Evolutionary conservation across 2,797 vertebrate species (phyloP).

Genomic region (Bovichtus diacanthus): DNA sequence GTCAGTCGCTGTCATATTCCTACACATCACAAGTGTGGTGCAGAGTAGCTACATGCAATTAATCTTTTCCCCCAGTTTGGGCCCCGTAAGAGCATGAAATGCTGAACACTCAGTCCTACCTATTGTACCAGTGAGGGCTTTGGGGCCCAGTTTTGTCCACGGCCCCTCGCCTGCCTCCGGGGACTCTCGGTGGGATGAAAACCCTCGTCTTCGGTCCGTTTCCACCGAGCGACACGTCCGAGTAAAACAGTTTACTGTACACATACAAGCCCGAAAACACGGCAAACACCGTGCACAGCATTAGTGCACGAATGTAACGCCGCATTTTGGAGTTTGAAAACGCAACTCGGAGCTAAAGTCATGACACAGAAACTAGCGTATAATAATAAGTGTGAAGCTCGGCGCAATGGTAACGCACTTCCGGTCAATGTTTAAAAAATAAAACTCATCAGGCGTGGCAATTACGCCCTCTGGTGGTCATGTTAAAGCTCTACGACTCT

Average conservation of each 20-base stretch:
- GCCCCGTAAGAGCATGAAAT: not conserved
- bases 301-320: conserved; percentile 86
- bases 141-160: conserved; percentile 66
- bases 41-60: rapidly evolving
- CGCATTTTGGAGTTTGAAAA: conserved; percentile 82
- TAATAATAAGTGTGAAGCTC: not conserved
- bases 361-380: conserved; percentile 67
- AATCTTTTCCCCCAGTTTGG: rapidly evolving
- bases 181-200: conserved; percentile 62
- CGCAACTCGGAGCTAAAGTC: conserved; percentile 51
- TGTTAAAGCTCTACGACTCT: rapidly evolving
- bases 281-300: conserved; percentile 88
- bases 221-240: conserved; percentile 65
- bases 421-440: conserved; percentile 55
- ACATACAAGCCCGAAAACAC: conserved; percentile 89
- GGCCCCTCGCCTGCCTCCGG: conserved; percentile 65
- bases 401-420: not conserved
- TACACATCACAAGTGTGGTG: conserved; percentile 4
- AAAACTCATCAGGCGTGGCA: not conserved
- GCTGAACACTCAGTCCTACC: conserved; percentile 45
- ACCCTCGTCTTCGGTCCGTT: conserved; percentile 52
- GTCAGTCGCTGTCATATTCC: conserved; percentile 43
- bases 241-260: conserved; percentile 85
- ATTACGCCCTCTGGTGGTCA: conserved; percentile 15
- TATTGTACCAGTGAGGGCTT: conserved; percentile 64